phyloP scores from a whole-genome alignment of 2,113 vertebrate genomes.

The Anhinga anhinga region DNA sequence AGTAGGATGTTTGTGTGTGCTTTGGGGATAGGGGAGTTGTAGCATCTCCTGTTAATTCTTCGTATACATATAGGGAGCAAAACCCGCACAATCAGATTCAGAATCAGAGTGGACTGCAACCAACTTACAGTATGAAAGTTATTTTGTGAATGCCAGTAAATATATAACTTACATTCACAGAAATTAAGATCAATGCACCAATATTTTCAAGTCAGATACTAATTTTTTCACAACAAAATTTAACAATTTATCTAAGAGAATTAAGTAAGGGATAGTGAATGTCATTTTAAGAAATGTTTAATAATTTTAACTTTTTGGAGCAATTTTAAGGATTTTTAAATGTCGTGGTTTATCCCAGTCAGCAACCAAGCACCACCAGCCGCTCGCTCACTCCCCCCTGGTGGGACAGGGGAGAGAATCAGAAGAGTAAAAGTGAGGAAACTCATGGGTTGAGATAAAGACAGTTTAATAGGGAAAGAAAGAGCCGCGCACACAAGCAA shows the following conservation, averaged over 20 bases:
- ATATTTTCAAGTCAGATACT: neutral
- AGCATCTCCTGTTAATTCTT: neutral
- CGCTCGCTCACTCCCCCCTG: too few relatives aligned
- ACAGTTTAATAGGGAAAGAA: too few relatives aligned
- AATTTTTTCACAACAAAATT: neutral
- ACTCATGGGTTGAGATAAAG: too few relatives aligned
- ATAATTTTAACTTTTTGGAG: neutral
- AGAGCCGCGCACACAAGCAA: too few relatives aligned
- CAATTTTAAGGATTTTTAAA: neutral
- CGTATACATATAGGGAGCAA: neutral
- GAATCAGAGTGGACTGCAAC: neutral
- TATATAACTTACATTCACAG: neutral
- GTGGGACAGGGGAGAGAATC: too few relatives aligned
- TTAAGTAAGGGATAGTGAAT: neutral
- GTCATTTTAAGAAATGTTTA: neutral
- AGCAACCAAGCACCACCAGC: too few relatives aligned
- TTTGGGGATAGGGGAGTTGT: neutral
- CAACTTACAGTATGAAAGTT: neutral
- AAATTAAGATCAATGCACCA: neutral
- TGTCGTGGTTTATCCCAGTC: too few relatives aligned
- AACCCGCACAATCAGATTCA: neutral
- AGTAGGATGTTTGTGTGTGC: neutral
- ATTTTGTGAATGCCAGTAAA: neutral
- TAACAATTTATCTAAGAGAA: neutral
- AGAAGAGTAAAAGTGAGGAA: too few relatives aligned